Base-by-base conservation (phyloP, 2,888 invertebrate genomes). In the Aleiodes leptofemur region DNA sequence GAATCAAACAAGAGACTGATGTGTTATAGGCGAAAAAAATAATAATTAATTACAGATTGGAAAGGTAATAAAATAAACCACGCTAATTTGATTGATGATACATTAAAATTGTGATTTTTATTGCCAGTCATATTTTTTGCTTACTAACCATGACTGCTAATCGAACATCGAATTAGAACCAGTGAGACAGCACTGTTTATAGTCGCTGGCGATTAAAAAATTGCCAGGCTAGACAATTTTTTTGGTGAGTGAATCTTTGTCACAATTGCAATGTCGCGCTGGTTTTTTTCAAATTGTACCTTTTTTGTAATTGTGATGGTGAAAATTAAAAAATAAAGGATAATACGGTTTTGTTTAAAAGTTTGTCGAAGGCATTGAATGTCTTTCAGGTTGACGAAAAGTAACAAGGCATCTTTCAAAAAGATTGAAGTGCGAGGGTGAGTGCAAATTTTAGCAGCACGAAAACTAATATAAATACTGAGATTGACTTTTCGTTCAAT, bases 1-100 rank as follows among this genome's bases (percentile, higher is more conserved):
- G 57, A 75, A 78, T 75, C 69, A 74, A 79, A 61, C 72, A 77
- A 77, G 79, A 79, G 79, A 79, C 76, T 77, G 76, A 79, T 75
- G 77, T 70, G 69, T 77, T 75, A 73, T 79, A 64, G 29, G 70
- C n/a, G 31, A 57, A 34, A 14, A 69, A 53, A 69, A 53, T 61
- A 13, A 73, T 43, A 70, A 72, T 8, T 61, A n/a, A 51, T 50
- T 64, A 29, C 38, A 34, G 9, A 23, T n/a, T 55, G 23, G n/a
- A 64, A 51, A 73, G 23, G 43, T 16, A 13, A 57, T 59, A 50
- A 69, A 57, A 64, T 8, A 69, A 61, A 71, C 11, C 59, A 64
- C 64, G 43, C 48, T 13, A 11, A 38, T 64, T 16, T 64, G 48
- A 64, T 23, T 43, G n/a, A 23, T 23, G 23, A 14, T 48, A 48